These are phyloP conservation scores for Ochotona curzoniae DNA, from an alignment of 2,113 vertebrate genomes.

Conservation along the genomic window DNA sequence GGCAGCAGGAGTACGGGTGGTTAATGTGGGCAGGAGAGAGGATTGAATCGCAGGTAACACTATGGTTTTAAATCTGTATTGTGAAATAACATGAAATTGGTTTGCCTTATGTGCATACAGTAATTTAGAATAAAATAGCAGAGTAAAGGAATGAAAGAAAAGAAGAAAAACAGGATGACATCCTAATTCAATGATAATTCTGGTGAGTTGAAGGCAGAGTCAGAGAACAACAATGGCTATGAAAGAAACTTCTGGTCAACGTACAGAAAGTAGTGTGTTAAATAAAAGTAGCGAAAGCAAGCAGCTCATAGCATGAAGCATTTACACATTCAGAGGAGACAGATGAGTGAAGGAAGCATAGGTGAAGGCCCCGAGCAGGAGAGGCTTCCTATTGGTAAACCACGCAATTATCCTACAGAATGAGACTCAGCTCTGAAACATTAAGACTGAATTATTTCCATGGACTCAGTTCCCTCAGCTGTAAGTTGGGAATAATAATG, in stretches of 20 bases:
- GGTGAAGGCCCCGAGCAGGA: background rate
- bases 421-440: background rate
- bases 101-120: too few relatives aligned
- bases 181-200: background rate
- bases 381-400: background rate
- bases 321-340: background rate
- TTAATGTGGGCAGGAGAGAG: too few relatives aligned
- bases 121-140: too few relatives aligned
- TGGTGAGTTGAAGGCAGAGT: background rate
- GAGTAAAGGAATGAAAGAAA: too few relatives aligned
- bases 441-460: background rate
- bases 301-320: background rate
- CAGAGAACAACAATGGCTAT: background rate
- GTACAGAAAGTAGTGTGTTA: background rate
- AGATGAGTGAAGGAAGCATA: background rate
- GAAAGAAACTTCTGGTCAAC: background rate
- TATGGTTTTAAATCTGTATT: too few relatives aligned
- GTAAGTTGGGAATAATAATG: background rate
- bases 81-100: too few relatives aligned
- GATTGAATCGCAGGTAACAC: too few relatives aligned
- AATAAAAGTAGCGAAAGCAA: background rate
- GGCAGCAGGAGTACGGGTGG: too few relatives aligned
- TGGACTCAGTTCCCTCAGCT: background rate
- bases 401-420: background rate
- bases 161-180: background rate